Evolutionary conservation across 1,140 invertebrate species (phyloP).

Genomic region (Euwallacea fornicatus): DNA sequence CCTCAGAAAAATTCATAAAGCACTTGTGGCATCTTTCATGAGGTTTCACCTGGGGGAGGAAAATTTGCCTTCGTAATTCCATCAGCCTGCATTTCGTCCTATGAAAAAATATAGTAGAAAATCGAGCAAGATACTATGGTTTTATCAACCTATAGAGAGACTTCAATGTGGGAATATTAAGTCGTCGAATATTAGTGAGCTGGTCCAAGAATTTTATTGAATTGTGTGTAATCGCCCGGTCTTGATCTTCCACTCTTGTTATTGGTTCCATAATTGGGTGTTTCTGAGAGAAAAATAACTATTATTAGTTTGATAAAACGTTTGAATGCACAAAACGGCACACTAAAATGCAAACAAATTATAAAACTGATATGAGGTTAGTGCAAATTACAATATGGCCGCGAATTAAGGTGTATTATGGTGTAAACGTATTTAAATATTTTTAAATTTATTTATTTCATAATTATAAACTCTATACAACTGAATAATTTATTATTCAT

Average conservation of each 20-base stretch:
- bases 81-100: constrained; percentile 28
- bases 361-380: too few species aligned
- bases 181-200: constrained; percentile 5
- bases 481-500: too few species aligned
- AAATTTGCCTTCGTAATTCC: constrained; percentile 19
- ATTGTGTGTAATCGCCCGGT: constrained; percentile 14
- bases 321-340: too few species aligned
- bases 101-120: constrained; percentile 11
- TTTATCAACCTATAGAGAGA: constrained; percentile 22
- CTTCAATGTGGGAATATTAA: constrained; percentile 24
- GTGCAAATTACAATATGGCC: too few species aligned
- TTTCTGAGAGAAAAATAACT: neutral
- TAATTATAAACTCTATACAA: too few species aligned
- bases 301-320: too few species aligned
- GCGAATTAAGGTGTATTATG: too few species aligned
- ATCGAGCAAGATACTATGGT: neutral
- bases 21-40: constrained; percentile 19
- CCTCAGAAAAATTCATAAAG: constrained; percentile 27
- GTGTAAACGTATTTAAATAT: too few species aligned
- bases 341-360: too few species aligned
- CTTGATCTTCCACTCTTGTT: constrained; percentile 21
- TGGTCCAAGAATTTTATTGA: constrained; percentile 19
- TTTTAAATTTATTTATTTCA: too few species aligned
- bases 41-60: constrained; percentile 3
- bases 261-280: constrained; percentile 8